Conservation (phyloP, 2,113 vertebrate species). For the human region GRCh38 chr13:34321501-34322000, state of each 20-base stretch:
- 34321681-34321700: neutral
- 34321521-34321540: neutral
- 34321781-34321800: neutral
- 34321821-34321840: neutral
- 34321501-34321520: neutral
- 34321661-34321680: neutral
- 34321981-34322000: neutral
- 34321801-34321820: neutral
- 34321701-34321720: neutral
- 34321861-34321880: neutral
- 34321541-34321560: neutral
- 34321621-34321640: neutral
- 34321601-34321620: neutral
- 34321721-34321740: neutral
- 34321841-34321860: neutral
- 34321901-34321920: neutral
- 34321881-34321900: neutral
- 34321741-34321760: neutral
- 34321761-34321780: neutral
- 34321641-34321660: neutral
- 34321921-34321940: neutral
- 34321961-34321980: rapidly evolving
- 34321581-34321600: neutral
- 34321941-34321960: neutral
- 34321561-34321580: neutral